These are phyloP conservation scores for Orthosia incerta DNA, from an alignment of 2,888 invertebrate species.

Conservation along the genomic window DNA sequence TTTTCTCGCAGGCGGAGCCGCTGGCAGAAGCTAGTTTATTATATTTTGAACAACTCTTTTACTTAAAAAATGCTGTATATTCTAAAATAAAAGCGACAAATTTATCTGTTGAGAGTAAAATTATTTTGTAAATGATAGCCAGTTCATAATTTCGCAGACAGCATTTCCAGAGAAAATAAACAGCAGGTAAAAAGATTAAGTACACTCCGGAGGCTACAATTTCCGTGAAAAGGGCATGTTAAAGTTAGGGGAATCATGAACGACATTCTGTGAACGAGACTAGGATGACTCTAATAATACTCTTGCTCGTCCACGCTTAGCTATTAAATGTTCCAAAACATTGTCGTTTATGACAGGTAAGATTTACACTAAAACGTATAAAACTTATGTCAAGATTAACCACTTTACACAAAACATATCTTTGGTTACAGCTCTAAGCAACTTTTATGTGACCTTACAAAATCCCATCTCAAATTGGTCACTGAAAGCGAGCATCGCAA, in stretches of 20 bases:
- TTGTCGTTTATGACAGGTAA: background rate
- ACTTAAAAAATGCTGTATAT: too few relatives aligned
- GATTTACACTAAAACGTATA: background rate
- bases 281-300: background rate
- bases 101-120: background rate
- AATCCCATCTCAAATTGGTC: background rate
- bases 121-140: background rate
- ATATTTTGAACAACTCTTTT: too few relatives aligned
- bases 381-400: background rate
- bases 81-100: too few relatives aligned
- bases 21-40: too few relatives aligned
- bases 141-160: background rate
- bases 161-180: background rate
- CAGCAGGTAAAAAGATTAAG: background rate
- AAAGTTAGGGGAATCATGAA: background rate
- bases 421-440: background rate
- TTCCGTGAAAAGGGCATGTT: background rate
- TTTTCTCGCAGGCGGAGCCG: too few relatives aligned
- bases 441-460: background rate
- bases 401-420: background rate
- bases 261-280: too few relatives aligned
- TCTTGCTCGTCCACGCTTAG: background rate
- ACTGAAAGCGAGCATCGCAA: background rate
- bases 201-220: background rate
- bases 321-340: too few relatives aligned